Conservation (phyloP, 2,888 invertebrate species). For the Pachydiplax longipennis region DNA sequence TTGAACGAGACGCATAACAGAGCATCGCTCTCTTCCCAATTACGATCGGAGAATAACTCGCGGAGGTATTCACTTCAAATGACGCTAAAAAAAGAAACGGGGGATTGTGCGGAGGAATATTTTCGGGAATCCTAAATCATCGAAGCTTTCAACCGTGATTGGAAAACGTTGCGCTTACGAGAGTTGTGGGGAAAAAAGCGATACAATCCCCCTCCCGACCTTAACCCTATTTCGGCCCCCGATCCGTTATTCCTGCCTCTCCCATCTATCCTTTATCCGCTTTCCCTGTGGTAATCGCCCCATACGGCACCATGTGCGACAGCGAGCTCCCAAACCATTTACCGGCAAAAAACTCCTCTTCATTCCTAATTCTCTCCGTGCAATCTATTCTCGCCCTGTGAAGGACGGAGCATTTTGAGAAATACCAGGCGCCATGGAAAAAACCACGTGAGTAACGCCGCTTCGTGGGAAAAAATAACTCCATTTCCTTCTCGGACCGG, state of each 20-base stretch:
- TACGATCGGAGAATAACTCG: background rate
- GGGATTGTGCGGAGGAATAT: background rate
- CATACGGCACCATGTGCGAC: too few relatives aligned
- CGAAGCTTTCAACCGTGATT: background rate
- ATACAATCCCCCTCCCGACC: background rate
- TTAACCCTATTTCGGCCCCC: background rate
- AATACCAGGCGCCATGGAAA: too few relatives aligned
- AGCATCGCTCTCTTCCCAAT: background rate
- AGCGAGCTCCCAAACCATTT: too few relatives aligned
- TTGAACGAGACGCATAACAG: background rate
- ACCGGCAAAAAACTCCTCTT: too few relatives aligned
- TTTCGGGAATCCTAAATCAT: background rate
- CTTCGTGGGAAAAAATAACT: too few relatives aligned
- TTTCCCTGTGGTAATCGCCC: too few relatives aligned
- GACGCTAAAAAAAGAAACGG: background rate
- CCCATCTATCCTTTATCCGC: too few relatives aligned
- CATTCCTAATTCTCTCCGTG: too few relatives aligned
- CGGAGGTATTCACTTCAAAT: background rate
- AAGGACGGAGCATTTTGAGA: too few relatives aligned
- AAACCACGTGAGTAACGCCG: too few relatives aligned
- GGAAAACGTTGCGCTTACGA: background rate
- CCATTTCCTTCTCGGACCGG: too few relatives aligned
- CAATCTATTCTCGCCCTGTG: too few relatives aligned
- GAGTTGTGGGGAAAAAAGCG: background rate
- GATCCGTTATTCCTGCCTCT: background rate